phyloP scores from a whole-genome alignment of 2,888 invertebrate species.

The Phengaris arion region DNA sequence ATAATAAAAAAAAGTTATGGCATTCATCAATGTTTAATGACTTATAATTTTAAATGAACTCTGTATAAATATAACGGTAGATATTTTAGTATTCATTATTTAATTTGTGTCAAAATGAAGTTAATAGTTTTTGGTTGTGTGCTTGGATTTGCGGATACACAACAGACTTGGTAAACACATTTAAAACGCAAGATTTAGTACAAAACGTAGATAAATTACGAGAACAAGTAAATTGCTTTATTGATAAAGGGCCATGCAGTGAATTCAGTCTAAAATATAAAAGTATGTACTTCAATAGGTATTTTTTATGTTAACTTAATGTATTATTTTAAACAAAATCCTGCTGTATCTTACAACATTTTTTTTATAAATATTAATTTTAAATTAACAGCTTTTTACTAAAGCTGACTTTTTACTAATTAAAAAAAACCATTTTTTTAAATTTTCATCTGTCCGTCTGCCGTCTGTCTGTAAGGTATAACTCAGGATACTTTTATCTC shows the following conservation, averaged over 20 bases:
- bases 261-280: not conserved
- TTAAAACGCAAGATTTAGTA: not conserved
- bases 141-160: not conserved
- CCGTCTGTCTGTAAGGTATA: no score
- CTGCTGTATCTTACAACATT: no score
- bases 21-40: not conserved
- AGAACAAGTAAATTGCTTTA: not conserved
- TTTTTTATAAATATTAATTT: no score
- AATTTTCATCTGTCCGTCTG: no score
- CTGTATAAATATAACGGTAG: not conserved
- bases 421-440: no score
- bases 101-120: not conserved
- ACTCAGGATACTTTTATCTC: no score
- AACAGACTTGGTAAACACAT: not conserved
- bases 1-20: not conserved
- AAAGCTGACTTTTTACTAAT: no score
- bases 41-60: not conserved
- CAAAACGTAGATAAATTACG: not conserved
- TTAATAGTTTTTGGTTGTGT: not conserved
- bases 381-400: no score
- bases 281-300: not conserved
- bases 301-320: no score
- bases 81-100: not conserved
- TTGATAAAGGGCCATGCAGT: not conserved
- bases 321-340: no score